A percentile compares a stretch with the other conserved stretches of the same genome.
Conservation (phyloP, 2,888 invertebrate species). For the Hirtodrosophila trivittata region DNA sequence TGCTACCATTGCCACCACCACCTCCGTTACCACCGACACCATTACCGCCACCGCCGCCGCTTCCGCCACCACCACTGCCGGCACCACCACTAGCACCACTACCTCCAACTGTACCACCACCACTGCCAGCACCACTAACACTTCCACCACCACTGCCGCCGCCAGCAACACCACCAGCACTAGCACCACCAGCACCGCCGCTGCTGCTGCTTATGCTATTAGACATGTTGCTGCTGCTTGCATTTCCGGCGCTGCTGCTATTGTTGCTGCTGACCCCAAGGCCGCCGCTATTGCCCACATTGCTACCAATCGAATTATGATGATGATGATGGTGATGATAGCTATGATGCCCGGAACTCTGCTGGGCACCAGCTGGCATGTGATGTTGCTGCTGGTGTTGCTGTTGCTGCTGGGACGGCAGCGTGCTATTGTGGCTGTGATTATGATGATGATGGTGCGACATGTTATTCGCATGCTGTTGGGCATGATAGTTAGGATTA, state of each 20-base stretch:
- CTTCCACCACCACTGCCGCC: slow-evolving; percentile 42
- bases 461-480: slow-evolving; percentile 73
- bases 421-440: slow-evolving; percentile 39
- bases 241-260: slow-evolving; percentile 30
- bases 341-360: slow-evolving; percentile 56
- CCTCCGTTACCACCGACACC: slow-evolving; percentile 2
- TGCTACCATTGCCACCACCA: slow-evolving; percentile 35
- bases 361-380: slow-evolving; percentile 44
- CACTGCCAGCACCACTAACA: slow-evolving; percentile 11
- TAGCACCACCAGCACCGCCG: slow-evolving; percentile 32
- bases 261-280: slow-evolving; percentile 28
- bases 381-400: slow-evolving; percentile 62
- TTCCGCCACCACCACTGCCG: slow-evolving; percentile 42
- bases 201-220: slow-evolving; percentile 31
- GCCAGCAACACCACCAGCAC: slow-evolving; percentile 18
- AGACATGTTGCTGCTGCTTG: slow-evolving; percentile 47
- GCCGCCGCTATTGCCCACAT: slow-evolving; percentile 61
- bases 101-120: slow-evolving; percentile 27
- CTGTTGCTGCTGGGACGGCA: slow-evolving; percentile 64
- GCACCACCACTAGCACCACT: slow-evolving; percentile 22
- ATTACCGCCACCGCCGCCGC: slow-evolving; percentile 10
- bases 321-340: slow-evolving; percentile 68
- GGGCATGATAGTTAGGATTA: slow-evolving; percentile 80
- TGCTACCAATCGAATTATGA: slow-evolving; percentile 68
- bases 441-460: slow-evolving; percentile 67